These are phyloP conservation scores for Podilymbus podiceps DNA, from an alignment of 2,113 vertebrate species.

Conservation along the genomic window DNA sequence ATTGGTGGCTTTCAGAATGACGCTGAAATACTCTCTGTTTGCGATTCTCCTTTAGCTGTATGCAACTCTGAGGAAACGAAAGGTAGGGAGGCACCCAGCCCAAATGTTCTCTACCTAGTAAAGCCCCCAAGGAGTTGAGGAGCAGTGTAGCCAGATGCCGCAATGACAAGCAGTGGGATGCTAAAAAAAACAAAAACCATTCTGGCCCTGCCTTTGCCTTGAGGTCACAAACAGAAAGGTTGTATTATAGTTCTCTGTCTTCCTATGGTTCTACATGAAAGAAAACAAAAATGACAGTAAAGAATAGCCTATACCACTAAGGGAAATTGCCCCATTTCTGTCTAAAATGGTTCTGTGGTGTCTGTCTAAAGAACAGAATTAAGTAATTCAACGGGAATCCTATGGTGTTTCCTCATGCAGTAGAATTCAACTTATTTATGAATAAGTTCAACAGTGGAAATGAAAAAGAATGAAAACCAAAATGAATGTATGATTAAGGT, in stretches of 20 bases:
- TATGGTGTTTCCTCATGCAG: neutral
- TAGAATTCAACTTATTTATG: neutral
- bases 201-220: neutral
- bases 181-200: neutral
- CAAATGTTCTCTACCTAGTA: neutral
- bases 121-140: neutral
- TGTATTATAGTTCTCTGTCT: neutral
- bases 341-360: neutral
- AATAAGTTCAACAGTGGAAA: neutral
- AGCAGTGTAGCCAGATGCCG: neutral
- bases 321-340: neutral
- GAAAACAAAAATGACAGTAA: neutral
- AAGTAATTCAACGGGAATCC: neutral
- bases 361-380: neutral
- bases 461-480: neutral
- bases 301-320: neutral
- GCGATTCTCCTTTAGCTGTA: neutral
- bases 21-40: neutral
- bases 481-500: neutral
- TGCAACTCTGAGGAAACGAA: neutral
- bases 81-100: accelerated
- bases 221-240: neutral
- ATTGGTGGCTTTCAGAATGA: neutral
- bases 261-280: neutral
- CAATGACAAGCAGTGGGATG: neutral